Evolutionary conservation across 2,797 vertebrate species (phyloP).

Genomic region (Sphenodon punctatus): DNA sequence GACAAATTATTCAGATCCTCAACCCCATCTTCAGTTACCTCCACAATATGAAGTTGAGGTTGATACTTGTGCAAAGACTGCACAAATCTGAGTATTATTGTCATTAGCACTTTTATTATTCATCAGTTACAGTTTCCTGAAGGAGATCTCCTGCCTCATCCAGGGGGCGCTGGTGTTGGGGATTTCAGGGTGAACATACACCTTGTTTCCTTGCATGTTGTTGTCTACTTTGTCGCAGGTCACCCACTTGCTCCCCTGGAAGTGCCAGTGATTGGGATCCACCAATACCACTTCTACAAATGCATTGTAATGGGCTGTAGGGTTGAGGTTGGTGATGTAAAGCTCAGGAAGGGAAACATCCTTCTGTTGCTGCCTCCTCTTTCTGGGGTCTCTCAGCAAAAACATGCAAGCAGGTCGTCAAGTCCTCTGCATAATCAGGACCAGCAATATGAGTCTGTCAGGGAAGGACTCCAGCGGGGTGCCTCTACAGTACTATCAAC

Average conservation of each 20-base stretch:
- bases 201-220: slow-evolving; percentile 99
- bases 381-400: rapidly evolving
- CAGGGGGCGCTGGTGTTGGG: slow-evolving; percentile 97
- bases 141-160: slow-evolving; percentile 99
- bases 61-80: slow-evolving; percentile 98
- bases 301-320: slow-evolving; percentile 96
- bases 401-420: too few relatives aligned
- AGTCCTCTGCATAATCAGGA: too few relatives aligned
- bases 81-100: slow-evolving; percentile 97
- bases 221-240: slow-evolving; percentile 98
- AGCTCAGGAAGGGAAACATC: slow-evolving; percentile 98
- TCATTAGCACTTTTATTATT: slow-evolving; percentile 98
- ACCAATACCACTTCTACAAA: slow-evolving; percentile 95
- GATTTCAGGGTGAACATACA: slow-evolving; percentile 96
- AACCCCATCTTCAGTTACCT: slow-evolving; percentile 95
- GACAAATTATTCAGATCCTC: slow-evolving; percentile 93
- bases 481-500: too few relatives aligned
- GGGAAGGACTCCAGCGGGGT: too few relatives aligned
- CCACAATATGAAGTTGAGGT: slow-evolving; percentile 94
- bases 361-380: slow-evolving; percentile 64
- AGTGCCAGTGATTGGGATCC: slow-evolving; percentile 97
- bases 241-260: slow-evolving; percentile 98
- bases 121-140: slow-evolving; percentile 96
- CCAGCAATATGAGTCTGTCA: too few relatives aligned
- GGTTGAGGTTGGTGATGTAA: slow-evolving; percentile 95